phyloP scores from a whole-genome alignment of 2,797 vertebrate species.

The Oophaga sylvatica region DNA sequence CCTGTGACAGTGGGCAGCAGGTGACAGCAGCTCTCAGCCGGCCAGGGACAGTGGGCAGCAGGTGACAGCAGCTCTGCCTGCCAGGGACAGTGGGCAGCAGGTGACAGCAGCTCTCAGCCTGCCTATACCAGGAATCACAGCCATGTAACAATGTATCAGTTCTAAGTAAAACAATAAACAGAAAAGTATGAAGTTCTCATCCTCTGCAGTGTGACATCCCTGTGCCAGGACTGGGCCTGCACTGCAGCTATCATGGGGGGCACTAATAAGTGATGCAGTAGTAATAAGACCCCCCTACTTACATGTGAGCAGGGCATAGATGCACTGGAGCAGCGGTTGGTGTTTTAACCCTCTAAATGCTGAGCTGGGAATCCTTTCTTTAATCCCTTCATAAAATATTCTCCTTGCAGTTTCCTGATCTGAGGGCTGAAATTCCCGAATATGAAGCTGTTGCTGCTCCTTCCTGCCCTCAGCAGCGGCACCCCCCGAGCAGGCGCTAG shows the following conservation, averaged over 20 bases:
- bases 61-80: not conserved
- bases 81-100: not conserved
- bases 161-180: not conserved
- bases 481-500: slow-evolving; percentile 22
- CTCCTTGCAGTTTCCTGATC: slow-evolving; percentile 88
- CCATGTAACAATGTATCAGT: not conserved
- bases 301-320: slow-evolving; percentile 90
- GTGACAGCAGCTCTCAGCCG: no score
- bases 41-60: no score
- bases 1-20: not conserved
- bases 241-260: slow-evolving; percentile 33
- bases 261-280: slow-evolving; percentile 12
- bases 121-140: not conserved
- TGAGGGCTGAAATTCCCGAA: slow-evolving; percentile 87
- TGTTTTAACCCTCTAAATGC: slow-evolving; percentile 89
- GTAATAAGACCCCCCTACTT: slow-evolving; percentile 68
- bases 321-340: slow-evolving; percentile 85
- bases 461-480: slow-evolving; percentile 68
- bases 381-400: slow-evolving; percentile 94
- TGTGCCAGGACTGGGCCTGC: not conserved
- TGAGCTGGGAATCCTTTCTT: slow-evolving; percentile 94
- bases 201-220: slow-evolving; percentile 14
- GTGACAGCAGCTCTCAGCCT: not conserved
- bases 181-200: not conserved
- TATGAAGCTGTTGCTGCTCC: slow-evolving; percentile 78